Evolutionary conservation across 2,113 vertebrate species (phyloP).

Genomic region (Indicator maculatus): DNA sequence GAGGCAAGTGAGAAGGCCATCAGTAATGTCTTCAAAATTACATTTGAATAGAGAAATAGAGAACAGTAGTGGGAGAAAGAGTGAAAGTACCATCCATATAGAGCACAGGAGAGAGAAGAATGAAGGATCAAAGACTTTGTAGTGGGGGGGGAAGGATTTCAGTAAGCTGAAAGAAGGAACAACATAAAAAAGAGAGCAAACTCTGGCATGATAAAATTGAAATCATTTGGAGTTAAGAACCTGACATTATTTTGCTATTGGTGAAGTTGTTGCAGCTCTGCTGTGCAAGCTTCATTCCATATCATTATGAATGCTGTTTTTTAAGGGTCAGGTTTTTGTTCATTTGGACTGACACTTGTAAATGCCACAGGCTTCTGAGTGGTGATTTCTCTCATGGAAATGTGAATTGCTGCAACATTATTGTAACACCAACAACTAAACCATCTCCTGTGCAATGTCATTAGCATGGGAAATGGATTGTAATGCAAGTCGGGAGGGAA

Average conservation of each 20-base stretch:
- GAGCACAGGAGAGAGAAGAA: background rate
- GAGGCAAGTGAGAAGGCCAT: background rate
- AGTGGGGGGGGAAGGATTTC: background rate
- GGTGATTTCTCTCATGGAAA: background rate
- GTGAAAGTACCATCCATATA: background rate
- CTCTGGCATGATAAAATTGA: background rate
- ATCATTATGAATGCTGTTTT: background rate
- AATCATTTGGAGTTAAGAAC: background rate
- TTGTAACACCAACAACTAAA: background rate
- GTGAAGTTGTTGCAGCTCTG: background rate
- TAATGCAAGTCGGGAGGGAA: background rate
- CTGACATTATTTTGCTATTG: background rate
- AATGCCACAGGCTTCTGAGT: background rate
- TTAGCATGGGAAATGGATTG: background rate
- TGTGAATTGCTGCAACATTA: background rate
- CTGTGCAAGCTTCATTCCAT: background rate
- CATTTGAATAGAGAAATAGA: background rate
- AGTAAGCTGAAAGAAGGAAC: background rate
- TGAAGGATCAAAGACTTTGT: background rate
- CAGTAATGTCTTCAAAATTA: constrained; percentile 6
- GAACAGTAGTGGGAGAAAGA: background rate
- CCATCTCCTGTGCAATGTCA: background rate
- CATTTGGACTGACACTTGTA: background rate
- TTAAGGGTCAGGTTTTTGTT: background rate
- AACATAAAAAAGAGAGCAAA: background rate